phyloP scores from a whole-genome alignment of 2,797 vertebrate species.

The Pseudochirops corinnae region DNA sequence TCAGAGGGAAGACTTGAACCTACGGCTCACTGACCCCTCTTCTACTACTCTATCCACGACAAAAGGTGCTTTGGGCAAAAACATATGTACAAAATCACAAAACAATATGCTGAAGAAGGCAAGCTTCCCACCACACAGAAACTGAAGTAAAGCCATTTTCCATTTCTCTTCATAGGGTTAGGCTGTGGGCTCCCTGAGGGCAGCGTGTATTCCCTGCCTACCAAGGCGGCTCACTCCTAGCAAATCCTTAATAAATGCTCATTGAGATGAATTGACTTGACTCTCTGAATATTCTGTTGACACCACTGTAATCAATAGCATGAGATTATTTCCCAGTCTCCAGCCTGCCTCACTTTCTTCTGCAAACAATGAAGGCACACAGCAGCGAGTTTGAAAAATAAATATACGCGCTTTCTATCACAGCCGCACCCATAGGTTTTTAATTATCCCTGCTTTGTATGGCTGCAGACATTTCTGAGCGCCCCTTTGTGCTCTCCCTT shows the following conservation, averaged over 20 bases:
- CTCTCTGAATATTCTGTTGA: constrained; percentile 50
- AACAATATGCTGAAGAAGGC: constrained; percentile 60
- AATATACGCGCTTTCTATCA: constrained; percentile 89
- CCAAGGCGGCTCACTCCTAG: not conserved
- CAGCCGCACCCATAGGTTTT: constrained; percentile 92
- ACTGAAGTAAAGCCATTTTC: not conserved
- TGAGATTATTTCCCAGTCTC: constrained; percentile 78
- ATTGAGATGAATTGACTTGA: not conserved
- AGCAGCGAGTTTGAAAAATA: constrained; percentile 79
- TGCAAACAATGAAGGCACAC: constrained; percentile 73
- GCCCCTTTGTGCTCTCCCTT: constrained; percentile 93
- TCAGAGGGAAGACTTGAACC: not conserved
- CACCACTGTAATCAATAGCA: constrained; percentile 63
- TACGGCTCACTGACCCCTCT: not conserved
- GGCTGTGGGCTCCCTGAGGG: not conserved
- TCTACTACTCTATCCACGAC: not conserved
- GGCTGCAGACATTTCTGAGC: constrained; percentile 96
- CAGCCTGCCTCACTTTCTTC: constrained; percentile 76
- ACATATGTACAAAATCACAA: constrained; percentile 33
- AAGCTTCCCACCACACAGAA: not conserved
- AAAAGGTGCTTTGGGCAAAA: not conserved
- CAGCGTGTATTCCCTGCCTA: not conserved
- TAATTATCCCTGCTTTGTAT: constrained; percentile 95
- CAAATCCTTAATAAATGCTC: not conserved
- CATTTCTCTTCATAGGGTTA: not conserved